Conservation (phyloP, 2,888 invertebrate species). For the Pimpla rufipes region DNA sequence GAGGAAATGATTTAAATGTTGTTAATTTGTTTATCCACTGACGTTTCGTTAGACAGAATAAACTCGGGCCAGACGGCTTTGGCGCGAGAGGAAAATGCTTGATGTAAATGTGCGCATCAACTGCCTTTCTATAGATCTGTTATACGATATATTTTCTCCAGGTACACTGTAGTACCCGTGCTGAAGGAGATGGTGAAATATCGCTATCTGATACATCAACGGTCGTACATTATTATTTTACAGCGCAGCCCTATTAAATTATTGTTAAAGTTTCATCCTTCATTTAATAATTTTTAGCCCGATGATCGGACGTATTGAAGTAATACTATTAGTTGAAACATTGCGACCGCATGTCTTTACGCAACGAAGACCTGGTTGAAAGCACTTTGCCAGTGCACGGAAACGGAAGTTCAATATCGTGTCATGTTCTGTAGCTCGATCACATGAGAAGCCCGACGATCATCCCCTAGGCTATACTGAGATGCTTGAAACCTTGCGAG, state of each 20-base stretch:
- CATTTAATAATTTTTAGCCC: constrained; percentile 3
- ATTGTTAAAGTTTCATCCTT: constrained; percentile 41
- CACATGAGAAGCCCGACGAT: constrained; percentile 57
- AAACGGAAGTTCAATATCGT: constrained; percentile 28
- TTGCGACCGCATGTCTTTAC: constrained; percentile 10
- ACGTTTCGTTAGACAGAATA: no score
- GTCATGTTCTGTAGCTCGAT: constrained; percentile 53
- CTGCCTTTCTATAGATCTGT: no score
- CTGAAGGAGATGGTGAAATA: background rate
- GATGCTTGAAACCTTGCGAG: constrained; percentile 55
- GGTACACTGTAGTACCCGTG: no score
- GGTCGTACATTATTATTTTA: constrained; percentile 60
- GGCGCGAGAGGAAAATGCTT: no score
- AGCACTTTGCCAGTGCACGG: constrained; percentile 34
- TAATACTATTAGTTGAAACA: constrained; percentile 58
- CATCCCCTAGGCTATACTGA: constrained; percentile 41
- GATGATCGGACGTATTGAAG: constrained; percentile 43
- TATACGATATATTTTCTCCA: no score
- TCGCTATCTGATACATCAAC: constrained; percentile 2
- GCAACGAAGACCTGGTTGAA: constrained; percentile 30
- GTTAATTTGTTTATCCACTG: no score
- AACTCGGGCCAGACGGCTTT: no score
- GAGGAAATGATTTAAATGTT: no score
- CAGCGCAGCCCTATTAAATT: constrained; percentile 47
- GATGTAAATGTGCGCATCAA: no score